Conservation (phyloP, 2,113 vertebrate species). For the Aegotheles bennettii region DNA sequence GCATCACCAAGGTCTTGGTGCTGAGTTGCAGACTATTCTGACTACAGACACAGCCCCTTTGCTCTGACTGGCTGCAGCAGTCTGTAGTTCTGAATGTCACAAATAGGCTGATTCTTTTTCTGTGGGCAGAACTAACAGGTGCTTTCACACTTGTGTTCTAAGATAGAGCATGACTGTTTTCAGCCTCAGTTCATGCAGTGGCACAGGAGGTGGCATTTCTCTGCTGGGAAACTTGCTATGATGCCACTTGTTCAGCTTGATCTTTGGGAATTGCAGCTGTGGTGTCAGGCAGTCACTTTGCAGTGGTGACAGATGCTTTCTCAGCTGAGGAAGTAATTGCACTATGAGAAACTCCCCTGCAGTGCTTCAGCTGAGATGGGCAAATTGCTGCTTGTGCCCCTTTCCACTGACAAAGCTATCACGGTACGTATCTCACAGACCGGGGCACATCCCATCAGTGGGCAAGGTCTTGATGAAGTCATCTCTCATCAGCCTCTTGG, state of each 20-base stretch:
- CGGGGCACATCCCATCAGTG: not conserved
- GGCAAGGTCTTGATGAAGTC: not conserved
- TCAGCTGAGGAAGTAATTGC: not conserved
- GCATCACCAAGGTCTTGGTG: not conserved
- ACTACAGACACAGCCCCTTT: not conserved
- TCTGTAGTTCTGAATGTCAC: not conserved
- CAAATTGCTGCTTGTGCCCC: not conserved
- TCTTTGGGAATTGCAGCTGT: not conserved
- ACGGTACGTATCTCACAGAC: not conserved
- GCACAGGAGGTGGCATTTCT: not conserved
- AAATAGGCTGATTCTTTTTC: not conserved
- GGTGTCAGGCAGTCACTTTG: not conserved
- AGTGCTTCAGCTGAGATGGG: not conserved
- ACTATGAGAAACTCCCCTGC: not conserved
- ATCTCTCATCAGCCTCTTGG: not conserved
- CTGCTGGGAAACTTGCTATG: not conserved
- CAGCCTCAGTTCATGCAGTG: not conserved
- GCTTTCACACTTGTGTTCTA: not conserved
- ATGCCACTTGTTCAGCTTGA: not conserved
- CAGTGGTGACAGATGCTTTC: not conserved
- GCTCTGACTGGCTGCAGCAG: not conserved
- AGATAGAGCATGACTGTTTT: not conserved
- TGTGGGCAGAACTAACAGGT: rapidly evolving
- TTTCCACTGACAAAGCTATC: not conserved
- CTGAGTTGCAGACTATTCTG: not conserved